These are phyloP conservation scores for Pherbina coryleti DNA, from an alignment of 2,888 invertebrate genomes.

Conservation along the genomic window DNA sequence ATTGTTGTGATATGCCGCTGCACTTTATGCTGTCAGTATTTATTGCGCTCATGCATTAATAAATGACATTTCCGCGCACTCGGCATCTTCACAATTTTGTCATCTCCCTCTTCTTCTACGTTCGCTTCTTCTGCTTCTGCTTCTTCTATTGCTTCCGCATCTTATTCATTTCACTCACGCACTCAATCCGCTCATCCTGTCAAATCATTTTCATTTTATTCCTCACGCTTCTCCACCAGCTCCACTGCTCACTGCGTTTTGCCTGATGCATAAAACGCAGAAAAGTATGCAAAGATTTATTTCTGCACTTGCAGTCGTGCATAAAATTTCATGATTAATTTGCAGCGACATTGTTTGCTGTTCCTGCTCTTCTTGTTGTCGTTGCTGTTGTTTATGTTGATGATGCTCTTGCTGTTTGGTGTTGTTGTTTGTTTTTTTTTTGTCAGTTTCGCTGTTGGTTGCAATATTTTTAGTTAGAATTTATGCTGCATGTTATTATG, in stretches of 20 bases:
- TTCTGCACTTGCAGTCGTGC: conserved; percentile 45
- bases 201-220: not conserved
- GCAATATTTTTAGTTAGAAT: not conserved
- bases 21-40: conserved; percentile 33
- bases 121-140: not conserved
- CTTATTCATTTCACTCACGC: conserved; percentile 13
- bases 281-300: conserved; percentile 48
- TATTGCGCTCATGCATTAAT: conserved; percentile 38
- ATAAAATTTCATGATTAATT: conserved; percentile 50
- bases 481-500: not conserved
- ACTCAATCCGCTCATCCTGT: not conserved
- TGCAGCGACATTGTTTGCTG: conserved; percentile 42
- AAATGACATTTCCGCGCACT: conserved; percentile 26
- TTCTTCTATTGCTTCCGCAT: not conserved
- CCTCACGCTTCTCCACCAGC: not conserved
- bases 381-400: conserved; percentile 16
- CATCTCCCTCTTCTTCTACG: not conserved
- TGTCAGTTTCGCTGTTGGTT: not conserved
- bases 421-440: conserved; percentile 2
- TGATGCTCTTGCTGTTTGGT: not conserved
- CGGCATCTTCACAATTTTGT: not conserved
- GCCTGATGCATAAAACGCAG: conserved; percentile 2
- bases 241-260: conserved; percentile 17
- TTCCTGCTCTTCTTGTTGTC: conserved; percentile 29
- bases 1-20: conserved; percentile 10